A percentile compares a stretch with the other conserved stretches of the same genome.
Evolutionary conservation across 2,888 invertebrate species (phyloP).

Genomic region (Cylloceria caligata): DNA sequence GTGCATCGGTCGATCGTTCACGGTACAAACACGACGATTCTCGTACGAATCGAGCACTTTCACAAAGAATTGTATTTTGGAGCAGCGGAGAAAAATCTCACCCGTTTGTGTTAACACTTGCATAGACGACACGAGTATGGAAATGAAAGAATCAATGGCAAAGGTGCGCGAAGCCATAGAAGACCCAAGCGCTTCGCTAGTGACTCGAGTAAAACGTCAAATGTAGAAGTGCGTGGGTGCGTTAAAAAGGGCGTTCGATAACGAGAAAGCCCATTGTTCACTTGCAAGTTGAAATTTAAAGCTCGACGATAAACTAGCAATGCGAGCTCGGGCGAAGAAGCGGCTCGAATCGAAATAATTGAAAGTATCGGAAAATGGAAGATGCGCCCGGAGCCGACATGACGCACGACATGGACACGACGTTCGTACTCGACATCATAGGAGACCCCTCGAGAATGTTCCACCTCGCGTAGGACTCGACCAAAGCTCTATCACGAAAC

Average conservation of each 20-base stretch:
- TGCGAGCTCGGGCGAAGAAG: neutral
- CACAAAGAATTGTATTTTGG: slow-evolving; percentile 27
- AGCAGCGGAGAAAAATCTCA: slow-evolving; percentile 35
- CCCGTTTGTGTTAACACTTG: too few relatives aligned
- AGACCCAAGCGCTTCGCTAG: slow-evolving; percentile 47
- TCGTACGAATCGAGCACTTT: neutral
- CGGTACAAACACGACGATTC: neutral
- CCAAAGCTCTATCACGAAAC: slow-evolving; percentile 29
- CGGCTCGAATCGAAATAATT: neutral
- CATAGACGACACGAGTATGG: neutral
- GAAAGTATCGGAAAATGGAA: slow-evolving; percentile 70
- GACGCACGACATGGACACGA: slow-evolving; percentile 76
- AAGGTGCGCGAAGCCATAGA: slow-evolving; percentile 61
- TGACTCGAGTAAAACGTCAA: slow-evolving; percentile 76
- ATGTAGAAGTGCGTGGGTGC: slow-evolving; percentile 73
- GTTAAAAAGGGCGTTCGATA: slow-evolving; percentile 56
- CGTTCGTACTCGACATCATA: slow-evolving; percentile 53
- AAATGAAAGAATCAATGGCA: slow-evolving; percentile 33
- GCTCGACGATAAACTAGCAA: neutral
- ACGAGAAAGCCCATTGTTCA: slow-evolving; percentile 10
- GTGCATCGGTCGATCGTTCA: neutral
- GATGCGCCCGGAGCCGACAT: slow-evolving; percentile 78
- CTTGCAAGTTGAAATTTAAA: neutral
- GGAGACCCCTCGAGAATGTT: slow-evolving; percentile 75
- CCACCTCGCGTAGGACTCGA: slow-evolving; percentile 49